Evolutionary conservation across 2,113 vertebrate genomes (phyloP).

Genomic region (Saguinus midas): DNA sequence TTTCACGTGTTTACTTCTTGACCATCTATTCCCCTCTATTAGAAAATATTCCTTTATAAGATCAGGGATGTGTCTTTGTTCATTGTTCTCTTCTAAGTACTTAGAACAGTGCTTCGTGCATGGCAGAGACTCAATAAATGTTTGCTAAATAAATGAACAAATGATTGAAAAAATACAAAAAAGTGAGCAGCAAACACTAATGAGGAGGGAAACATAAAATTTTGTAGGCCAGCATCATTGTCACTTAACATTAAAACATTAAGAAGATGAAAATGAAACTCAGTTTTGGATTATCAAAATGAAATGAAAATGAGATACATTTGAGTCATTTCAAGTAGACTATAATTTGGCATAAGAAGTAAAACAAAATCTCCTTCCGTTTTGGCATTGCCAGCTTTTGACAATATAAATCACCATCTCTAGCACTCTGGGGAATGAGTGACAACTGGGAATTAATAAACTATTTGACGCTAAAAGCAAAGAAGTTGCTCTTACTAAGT

Average conservation of each 20-base stretch:
- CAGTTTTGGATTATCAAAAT: conserved; percentile 42
- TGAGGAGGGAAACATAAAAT: not conserved
- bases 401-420: conserved; percentile 52
- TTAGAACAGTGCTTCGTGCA: not conserved
- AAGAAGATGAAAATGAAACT: conserved; percentile 12
- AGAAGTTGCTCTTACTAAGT: conserved; percentile 23
- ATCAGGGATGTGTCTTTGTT: not conserved
- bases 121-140: not conserved
- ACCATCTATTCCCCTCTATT: not conserved
- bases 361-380: conserved; percentile 62
- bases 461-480: conserved; percentile 52
- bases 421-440: not conserved
- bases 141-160: conserved; percentile 1
- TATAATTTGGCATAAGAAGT: conserved; percentile 45
- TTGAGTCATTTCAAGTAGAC: conserved; percentile 13
- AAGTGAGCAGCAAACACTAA: conserved; percentile 20
- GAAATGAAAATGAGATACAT: conserved; percentile 35
- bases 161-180: not conserved
- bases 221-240: not conserved
- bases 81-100: not conserved
- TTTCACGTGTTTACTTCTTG: not conserved
- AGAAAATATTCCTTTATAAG: not conserved
- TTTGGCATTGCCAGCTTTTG: conserved; percentile 21
- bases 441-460: conserved; percentile 60
- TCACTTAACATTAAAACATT: conserved; percentile 27